Evolutionary conservation across 1,140 invertebrate species (phyloP), one percentile per base, ranked within the genome.

Genomic region (Sminthurinus signatus): DNA sequence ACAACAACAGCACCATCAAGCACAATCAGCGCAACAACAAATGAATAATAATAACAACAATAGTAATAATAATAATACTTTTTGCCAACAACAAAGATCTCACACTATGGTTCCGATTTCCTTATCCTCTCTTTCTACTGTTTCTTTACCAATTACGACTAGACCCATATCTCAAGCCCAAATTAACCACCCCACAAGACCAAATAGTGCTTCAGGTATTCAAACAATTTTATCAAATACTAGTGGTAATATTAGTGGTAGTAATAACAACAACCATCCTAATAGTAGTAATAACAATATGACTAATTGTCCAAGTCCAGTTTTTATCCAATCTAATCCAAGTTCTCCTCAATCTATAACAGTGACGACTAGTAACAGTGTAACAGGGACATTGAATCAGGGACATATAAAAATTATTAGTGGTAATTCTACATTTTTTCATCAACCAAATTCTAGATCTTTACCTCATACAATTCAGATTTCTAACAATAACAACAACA

Each of bases 1-100:
- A 32, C 73, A 75, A 54, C 46, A 64, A 12, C 32, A 54, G 17
- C 57, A 77, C 32, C 73, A 75, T 51, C 46, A 64, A 12, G 23
- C 42, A 10, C 57, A 55, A 28, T 43, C 39, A 14, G 25, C 21
- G 14, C 43, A 52, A 52, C 62, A 50, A 67, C 63, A 50, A 56
- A 3, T 17, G 57, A 25, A 36, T 21, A 39, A 5, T 14, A 29
- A 19, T 21, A 8, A 32, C 48, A 63, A 31, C 54, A 60, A 60
- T 14, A 21, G 46, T 39, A 23, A 64, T 36, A 27, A 58, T n/a
- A 42, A 42, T n/a, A 42, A 42, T n/a, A 42, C 10, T 42, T 42
- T 12, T n/a, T 48, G 44, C 44, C 70, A 60, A 23, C 68, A 57
- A 19, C 68, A 69, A 17, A 68, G 62, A 52, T 52, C 58, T 42